phyloP scores from a whole-genome alignment of 2,113 vertebrate genomes.

The Dasyornis broadbenti region DNA sequence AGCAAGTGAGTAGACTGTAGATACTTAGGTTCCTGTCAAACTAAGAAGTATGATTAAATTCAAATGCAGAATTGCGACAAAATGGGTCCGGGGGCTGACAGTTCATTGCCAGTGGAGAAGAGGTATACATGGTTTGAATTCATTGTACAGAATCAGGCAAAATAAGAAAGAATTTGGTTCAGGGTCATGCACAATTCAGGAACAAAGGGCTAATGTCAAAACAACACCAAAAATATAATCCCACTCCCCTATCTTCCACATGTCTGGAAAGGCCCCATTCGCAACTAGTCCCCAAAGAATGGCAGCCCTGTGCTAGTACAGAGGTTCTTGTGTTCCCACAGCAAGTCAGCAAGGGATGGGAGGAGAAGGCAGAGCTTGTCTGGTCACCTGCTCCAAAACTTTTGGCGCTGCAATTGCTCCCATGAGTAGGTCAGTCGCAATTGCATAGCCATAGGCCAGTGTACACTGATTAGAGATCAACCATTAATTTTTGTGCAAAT shows the following conservation, averaged over 20 bases:
- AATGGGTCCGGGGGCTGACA: background rate
- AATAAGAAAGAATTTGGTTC: background rate
- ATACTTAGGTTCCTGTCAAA: slow-evolving; percentile 38
- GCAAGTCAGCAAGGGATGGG: background rate
- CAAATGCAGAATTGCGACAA: background rate
- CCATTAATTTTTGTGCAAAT: background rate
- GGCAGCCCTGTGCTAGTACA: background rate
- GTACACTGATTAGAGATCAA: background rate
- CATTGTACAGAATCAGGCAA: background rate
- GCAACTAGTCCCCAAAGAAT: background rate
- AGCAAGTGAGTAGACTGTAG: slow-evolving; percentile 15
- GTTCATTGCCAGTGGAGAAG: background rate
- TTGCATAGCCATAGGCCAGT: background rate
- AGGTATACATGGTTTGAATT: background rate
- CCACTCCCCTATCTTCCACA: rapidly evolving
- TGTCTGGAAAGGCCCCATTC: background rate
- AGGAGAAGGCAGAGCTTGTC: background rate
- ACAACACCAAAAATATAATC: background rate
- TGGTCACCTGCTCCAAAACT: background rate
- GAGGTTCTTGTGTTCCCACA: background rate
- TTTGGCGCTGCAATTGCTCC: background rate
- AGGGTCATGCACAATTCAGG: background rate
- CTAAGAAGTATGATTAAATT: slow-evolving; percentile 2
- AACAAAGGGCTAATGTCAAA: background rate
- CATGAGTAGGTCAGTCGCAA: background rate